phyloP scores from a whole-genome alignment of 2,797 vertebrate genomes.

The Craterocephalus amniculus region DNA sequence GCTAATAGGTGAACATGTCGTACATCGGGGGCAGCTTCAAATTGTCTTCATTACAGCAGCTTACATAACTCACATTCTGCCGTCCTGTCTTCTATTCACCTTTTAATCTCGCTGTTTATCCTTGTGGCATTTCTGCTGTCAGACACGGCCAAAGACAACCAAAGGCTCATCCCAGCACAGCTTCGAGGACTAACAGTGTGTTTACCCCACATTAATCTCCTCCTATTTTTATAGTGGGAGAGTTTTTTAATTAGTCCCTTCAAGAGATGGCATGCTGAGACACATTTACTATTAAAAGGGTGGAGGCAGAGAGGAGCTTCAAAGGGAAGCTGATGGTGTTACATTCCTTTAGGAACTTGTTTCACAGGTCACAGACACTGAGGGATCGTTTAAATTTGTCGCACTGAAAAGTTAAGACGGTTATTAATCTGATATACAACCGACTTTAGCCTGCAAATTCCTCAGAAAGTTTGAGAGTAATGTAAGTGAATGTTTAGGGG shows the following conservation, averaged over 20 bases:
- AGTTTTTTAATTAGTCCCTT: conserved; percentile 33
- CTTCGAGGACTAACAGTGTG: conserved; percentile 25
- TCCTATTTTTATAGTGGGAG: conserved; percentile 32
- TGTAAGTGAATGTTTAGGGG: background rate
- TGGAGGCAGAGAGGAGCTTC: conserved; percentile 43
- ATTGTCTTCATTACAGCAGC: conserved; percentile 29
- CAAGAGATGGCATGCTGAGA: conserved; percentile 50
- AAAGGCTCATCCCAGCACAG: conserved; percentile 25
- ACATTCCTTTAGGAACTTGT: conserved; percentile 67
- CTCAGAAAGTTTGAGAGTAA: no score
- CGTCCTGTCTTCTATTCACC: conserved; percentile 27
- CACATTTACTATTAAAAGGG: conserved; percentile 60
- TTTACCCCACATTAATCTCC: conserved; percentile 43
- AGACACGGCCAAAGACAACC: conserved; percentile 20
- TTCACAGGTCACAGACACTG: conserved; percentile 54
- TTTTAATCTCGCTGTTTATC: conserved; percentile 47
- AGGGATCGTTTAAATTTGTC: conserved; percentile 10
- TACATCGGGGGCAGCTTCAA: conserved; percentile 10
- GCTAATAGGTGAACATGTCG: conserved; percentile 11
- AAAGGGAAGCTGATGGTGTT: conserved; percentile 61
- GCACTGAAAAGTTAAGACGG: background rate
- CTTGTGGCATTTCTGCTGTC: conserved; percentile 16
- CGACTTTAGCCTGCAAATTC: background rate
- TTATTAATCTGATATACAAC: background rate
- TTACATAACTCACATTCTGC: conserved; percentile 27